These are phyloP conservation scores for Hemibagrus wyckioides DNA, from an alignment of 2,113 vertebrate species.

Conservation along the genomic window DNA sequence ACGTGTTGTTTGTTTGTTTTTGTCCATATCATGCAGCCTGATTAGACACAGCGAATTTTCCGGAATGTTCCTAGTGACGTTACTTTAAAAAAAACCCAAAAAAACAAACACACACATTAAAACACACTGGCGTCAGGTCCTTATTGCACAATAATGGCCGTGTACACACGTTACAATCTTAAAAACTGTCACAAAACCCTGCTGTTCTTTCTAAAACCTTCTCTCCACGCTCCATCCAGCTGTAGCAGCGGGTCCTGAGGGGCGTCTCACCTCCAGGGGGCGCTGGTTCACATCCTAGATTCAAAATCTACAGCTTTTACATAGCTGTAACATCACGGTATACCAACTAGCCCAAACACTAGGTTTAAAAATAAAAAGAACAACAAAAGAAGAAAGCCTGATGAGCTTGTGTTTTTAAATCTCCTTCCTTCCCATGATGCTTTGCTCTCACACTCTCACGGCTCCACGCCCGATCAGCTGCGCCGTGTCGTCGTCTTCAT, in stretches of 20 bases:
- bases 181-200: neutral
- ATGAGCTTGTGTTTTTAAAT: conserved; percentile 42
- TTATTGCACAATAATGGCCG: conserved; percentile 57
- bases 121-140: conserved; percentile 37
- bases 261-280: conserved; percentile 10
- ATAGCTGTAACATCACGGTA: neutral
- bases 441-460: conserved; percentile 62
- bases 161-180: conserved; percentile 27
- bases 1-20: neutral
- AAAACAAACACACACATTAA: neutral
- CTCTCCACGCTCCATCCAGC: neutral
- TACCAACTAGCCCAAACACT: neutral
- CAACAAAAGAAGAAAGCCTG: conserved; percentile 15
- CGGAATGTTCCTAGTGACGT: neutral
- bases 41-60: neutral
- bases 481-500: conserved; percentile 66
- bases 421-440: conserved; percentile 15
- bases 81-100: neutral
- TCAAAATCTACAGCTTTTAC: neutral
- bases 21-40: neutral
- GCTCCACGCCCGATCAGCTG: conserved; percentile 68
- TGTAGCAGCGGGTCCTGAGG: neutral
- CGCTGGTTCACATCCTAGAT: neutral
- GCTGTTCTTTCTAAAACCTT: neutral
- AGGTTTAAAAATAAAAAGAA: conserved; percentile 24